Base-by-base conservation (phyloP, 2,113 vertebrate genomes). In the Mastomys coucha region DNA sequence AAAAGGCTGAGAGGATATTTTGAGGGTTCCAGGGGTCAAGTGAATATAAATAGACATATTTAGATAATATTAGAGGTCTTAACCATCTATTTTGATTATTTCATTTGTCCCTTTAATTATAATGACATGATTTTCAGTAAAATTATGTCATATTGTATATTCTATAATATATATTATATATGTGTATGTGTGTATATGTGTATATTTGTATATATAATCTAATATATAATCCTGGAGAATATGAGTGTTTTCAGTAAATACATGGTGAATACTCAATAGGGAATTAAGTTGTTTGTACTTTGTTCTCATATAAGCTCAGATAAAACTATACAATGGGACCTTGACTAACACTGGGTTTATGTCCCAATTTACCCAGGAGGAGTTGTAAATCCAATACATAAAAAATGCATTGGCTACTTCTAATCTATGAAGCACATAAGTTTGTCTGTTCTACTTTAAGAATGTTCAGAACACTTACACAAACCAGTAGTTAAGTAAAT, bases 261-360 rank as follows among this genome's bases (percentile, higher is more conserved):
- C 6, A 45, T 39, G 42, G 17, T 88, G 8, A 88, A 58, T 77
- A 70, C 70, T 89, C 45, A 39, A 26, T 31, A 56, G 4, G 33
- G 75, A 88, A 73, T 4, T 76, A 89, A 89, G 39, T 19, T 93
- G 28, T 87, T 88, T 73, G 51, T 33, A 89, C 72, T n/a, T 88
- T 87, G 81, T 28, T 92, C 69, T 88, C 14, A 39, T 76, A 42
- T 42, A 88, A 93, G 1, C 63, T 89, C 20, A 91, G 45, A 58
- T 85, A 69, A 82, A 88, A 51, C 20, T 67, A 84, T 1, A 24
- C 42, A 82, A 14, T 75, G 39, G 4, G 13, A 69, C n/a, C 28
- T 86, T 33, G 2, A 10, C 4, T 90, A 67, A 36, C 1, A 45
- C 24, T 69, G 49, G 49, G 13, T 45, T 42, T 67, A 28, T 13